phyloP scores from a whole-genome alignment of 1,140 invertebrate genomes.

The Campodea augens region DNA sequence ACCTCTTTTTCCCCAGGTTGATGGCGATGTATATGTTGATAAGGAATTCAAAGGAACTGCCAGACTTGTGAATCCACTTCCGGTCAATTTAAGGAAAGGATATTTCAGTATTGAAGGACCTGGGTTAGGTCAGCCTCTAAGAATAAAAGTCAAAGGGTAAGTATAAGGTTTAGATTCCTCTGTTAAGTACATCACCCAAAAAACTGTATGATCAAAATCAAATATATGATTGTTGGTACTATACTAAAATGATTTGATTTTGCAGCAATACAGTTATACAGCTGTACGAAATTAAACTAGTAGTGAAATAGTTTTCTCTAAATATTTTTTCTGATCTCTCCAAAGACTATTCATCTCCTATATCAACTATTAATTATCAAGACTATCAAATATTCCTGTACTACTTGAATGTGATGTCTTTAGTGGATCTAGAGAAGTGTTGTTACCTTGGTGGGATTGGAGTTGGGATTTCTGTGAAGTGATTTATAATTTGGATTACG shows the following conservation, averaged over 20 bases:
- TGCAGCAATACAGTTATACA: not conserved
- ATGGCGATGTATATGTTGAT: slow-evolving; percentile 37
- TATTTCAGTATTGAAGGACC: slow-evolving; percentile 59
- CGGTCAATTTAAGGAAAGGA: slow-evolving; percentile 48
- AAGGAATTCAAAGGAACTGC: slow-evolving; percentile 42
- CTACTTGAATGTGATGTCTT: too few species aligned
- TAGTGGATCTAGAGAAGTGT: too few species aligned
- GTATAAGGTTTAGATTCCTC: slow-evolving; percentile 7
- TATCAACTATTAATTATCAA: not conserved
- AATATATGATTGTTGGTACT: too few species aligned
- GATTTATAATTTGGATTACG: too few species aligned
- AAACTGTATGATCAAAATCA: too few species aligned
- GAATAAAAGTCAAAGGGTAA: slow-evolving; percentile 44
- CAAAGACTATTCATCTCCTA: not conserved
- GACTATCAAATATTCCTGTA: not conserved
- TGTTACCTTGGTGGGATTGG: too few species aligned
- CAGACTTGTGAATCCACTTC: slow-evolving; percentile 64
- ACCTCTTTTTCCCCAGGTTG: slow-evolving; percentile 22
- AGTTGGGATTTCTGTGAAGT: too few species aligned
- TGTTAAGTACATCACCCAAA: too few species aligned
- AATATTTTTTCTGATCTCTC: not conserved
- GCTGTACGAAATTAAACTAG: slow-evolving; percentile 4
- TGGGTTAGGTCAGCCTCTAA: slow-evolving; percentile 47
- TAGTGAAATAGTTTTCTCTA: not conserved
- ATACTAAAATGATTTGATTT: not conserved